These are phyloP conservation scores for Cyanocitta stelleri DNA, from an alignment of 2,113 vertebrate genomes.

Conservation along the genomic window DNA sequence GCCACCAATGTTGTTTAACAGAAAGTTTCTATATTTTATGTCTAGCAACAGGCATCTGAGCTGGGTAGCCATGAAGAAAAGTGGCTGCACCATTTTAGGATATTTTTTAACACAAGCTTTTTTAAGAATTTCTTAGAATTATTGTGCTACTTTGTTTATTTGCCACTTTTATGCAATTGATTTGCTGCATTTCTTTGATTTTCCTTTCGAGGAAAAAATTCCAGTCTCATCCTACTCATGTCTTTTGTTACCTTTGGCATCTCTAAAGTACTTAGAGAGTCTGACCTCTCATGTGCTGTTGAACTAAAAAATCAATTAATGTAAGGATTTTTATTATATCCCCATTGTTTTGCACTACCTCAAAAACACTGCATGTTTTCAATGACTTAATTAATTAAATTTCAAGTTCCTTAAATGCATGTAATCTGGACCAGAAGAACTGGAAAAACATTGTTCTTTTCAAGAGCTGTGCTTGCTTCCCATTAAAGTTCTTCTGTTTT, in stretches of 20 bases:
- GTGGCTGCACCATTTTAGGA: not conserved
- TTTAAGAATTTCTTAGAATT: not conserved
- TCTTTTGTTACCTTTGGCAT: not conserved
- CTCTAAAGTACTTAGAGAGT: not conserved
- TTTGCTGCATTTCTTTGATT: not conserved
- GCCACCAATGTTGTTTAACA: not conserved
- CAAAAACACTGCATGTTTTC: not conserved
- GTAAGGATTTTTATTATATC: not conserved
- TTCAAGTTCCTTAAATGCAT: not conserved
- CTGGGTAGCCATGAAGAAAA: not conserved
- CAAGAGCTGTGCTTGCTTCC: not conserved
- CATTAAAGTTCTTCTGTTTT: not conserved
- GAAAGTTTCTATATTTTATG: not conserved
- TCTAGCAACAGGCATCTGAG: not conserved
- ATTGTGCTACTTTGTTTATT: not conserved
- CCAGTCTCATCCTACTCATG: not conserved
- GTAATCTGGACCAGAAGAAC: not conserved
- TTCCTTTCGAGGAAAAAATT: not conserved
- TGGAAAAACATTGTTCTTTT: not conserved
- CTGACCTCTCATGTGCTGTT: not conserved
- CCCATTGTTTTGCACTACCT: not conserved
- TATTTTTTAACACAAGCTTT: not conserved
- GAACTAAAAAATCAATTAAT: not conserved
- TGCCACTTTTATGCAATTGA: not conserved
- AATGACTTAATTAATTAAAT: not conserved